Percentiles rank a stretch among this genome's conserved stretches.
Conservation (phyloP, 2,888 invertebrate species). For the Acronicta aceris region DNA sequence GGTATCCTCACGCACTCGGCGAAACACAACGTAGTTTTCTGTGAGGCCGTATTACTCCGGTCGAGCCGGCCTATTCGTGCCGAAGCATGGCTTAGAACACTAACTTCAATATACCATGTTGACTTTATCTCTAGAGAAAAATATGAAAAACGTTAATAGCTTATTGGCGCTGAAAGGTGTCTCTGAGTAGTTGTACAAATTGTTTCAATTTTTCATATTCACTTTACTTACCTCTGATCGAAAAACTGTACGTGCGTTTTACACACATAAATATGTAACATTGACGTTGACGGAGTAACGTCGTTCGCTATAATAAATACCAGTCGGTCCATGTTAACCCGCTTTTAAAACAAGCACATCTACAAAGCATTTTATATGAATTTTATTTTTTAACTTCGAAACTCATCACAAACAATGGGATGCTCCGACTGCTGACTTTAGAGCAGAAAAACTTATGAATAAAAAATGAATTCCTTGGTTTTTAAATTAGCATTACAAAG, state of each 20-base stretch:
- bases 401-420: conserved; percentile 83
- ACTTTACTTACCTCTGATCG: conserved; percentile 36
- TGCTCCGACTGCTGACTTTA: conserved; percentile 85
- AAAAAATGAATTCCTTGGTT: conserved; percentile 89
- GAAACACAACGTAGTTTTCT: too few relatives aligned
- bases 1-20: too few relatives aligned
- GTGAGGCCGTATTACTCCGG: too few relatives aligned
- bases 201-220: conserved; percentile 40
- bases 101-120: too few relatives aligned
- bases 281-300: conserved; percentile 47
- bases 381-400: conserved; percentile 74
- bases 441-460: conserved; percentile 89
- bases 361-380: conserved; percentile 68
- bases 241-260: conserved; percentile 38
- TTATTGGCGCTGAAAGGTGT: conserved; percentile 20
- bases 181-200: conserved; percentile 20
- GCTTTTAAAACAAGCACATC: conserved; percentile 57
- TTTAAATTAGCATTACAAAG: conserved; percentile 89
- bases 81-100: too few relatives aligned
- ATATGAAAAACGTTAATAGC: neutral
- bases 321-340: conserved; percentile 46
- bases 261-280: conserved; percentile 41
- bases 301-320: conserved; percentile 52
- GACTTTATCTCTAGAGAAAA: neutral
- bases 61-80: too few relatives aligned